Evolutionary conservation across 1,140 invertebrate species (phyloP).

Genomic region (Neuroterus valhalla): DNA sequence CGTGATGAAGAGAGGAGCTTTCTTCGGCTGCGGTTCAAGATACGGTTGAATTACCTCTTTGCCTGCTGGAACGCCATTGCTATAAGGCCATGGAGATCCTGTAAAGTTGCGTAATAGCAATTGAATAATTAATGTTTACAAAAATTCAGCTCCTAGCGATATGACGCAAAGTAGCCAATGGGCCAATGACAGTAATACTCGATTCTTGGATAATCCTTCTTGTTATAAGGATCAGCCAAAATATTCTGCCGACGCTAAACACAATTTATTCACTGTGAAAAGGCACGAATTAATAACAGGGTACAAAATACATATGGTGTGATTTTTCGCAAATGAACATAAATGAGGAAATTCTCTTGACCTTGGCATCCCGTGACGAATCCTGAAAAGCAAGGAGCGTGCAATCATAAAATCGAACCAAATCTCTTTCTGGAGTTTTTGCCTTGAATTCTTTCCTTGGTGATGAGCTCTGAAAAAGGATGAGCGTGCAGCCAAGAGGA

Average conservation of each 20-base stretch:
- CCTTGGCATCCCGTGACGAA: too few relatives aligned
- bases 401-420: background rate
- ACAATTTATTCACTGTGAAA: background rate
- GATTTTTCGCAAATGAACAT: background rate
- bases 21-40: constrained; percentile 75
- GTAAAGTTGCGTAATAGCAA: constrained; percentile 32
- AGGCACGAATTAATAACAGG: background rate
- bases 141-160: background rate
- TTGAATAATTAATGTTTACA: background rate
- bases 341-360: background rate
- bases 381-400: background rate
- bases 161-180: too few relatives aligned
- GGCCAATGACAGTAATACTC: too few relatives aligned
- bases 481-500: constrained; percentile 26
- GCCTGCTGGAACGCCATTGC: constrained; percentile 60
- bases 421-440: background rate
- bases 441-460: background rate
- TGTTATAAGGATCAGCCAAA: background rate
- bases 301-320: background rate
- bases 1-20: constrained; percentile 81
- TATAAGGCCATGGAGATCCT: constrained; percentile 70
- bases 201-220: too few relatives aligned
- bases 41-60: constrained; percentile 72
- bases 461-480: constrained; percentile 33
- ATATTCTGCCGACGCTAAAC: background rate